Conservation (phyloP, 2,888 invertebrate species). For the Rotaria macrura region DNA sequence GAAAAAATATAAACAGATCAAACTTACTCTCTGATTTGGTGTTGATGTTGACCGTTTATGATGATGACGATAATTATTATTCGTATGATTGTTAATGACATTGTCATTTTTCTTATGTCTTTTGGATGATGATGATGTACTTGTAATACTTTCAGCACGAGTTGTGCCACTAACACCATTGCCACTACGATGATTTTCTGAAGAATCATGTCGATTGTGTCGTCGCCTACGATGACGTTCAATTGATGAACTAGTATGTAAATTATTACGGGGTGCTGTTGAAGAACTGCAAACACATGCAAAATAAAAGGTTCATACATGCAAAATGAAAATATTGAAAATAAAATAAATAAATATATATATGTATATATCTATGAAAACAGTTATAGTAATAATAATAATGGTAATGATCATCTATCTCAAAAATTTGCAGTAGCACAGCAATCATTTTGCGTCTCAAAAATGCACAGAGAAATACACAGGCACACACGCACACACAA, state of each 20-base stretch:
- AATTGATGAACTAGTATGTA: not conserved
- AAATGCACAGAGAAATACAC: too few species aligned
- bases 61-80: not conserved
- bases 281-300: conserved; percentile 20
- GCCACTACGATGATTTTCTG: not conserved
- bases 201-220: conserved; percentile 12
- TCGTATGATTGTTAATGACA: not conserved
- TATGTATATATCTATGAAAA: not conserved
- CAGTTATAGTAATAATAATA: too few species aligned
- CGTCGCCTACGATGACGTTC: conserved; percentile 20
- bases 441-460: not conserved
- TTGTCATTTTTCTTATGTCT: not conserved
- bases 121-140: not conserved
- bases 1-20: not conserved
- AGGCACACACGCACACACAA: not conserved
- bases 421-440: not conserved
- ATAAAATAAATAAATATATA: not conserved
- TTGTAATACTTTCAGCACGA: not conserved
- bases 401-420: not conserved
- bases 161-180: not conserved
- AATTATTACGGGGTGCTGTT: not conserved
- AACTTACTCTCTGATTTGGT: not conserved
- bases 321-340: not conserved
- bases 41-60: conserved; percentile 12
- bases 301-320: not conserved